phyloP scores from a whole-genome alignment of 2,888 invertebrate species.

The Temnothorax unifasciatus region DNA sequence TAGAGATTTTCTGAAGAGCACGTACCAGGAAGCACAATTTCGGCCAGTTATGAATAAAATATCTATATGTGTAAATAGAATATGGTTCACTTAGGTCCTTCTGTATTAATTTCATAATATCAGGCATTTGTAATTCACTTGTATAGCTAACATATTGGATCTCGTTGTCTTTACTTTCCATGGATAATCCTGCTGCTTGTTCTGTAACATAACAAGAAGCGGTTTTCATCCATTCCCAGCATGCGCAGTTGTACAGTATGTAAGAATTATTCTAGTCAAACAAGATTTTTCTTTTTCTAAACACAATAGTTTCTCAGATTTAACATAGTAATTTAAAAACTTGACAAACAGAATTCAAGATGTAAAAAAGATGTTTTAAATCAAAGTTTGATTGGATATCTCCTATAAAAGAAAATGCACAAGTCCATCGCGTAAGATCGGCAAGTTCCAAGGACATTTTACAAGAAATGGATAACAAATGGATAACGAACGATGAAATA shows the following conservation, averaged over 20 bases:
- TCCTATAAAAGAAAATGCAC: neutral
- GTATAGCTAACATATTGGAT: slow-evolving; percentile 92
- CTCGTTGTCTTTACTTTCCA: slow-evolving; percentile 79
- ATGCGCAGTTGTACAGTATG: neutral
- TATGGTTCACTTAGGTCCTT: slow-evolving; percentile 99
- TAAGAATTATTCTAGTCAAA: neutral
- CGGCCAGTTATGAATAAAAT: slow-evolving; percentile 99
- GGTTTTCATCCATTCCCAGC: neutral
- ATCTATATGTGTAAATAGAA: slow-evolving; percentile 99
- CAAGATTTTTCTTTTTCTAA: neutral
- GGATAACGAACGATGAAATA: neutral
- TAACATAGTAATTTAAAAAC: neutral
- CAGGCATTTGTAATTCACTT: slow-evolving; percentile 99
- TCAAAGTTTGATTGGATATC: neutral
- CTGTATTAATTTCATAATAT: slow-evolving; percentile 99
- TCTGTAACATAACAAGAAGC: slow-evolving; percentile 66
- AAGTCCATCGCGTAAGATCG: neutral
- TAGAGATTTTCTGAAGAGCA: slow-evolving; percentile 63
- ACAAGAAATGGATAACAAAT: neutral
- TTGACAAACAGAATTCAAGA: neutral
- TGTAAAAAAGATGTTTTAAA: neutral
- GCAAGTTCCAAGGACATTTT: neutral
- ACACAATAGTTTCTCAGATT: neutral
- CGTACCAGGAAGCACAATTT: slow-evolving; percentile 98
- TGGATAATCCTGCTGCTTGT: slow-evolving; percentile 77